Evolutionary conservation across 2,888 invertebrate species (phyloP), one percentile per base, ranked within the genome.

Genomic region (Diachrysia chrysitis): DNA sequence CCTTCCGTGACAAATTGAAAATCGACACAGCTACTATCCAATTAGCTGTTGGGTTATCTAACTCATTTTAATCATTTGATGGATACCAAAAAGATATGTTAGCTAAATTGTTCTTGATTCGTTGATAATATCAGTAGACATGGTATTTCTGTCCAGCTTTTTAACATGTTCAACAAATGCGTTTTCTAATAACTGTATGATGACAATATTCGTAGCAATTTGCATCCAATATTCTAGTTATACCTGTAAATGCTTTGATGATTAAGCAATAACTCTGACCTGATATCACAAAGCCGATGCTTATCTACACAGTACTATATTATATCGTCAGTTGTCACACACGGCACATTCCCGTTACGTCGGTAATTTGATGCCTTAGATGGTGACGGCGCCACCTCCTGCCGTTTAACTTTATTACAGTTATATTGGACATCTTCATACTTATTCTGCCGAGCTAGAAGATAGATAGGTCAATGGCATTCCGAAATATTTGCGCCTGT

Each of bases 391-490:
- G 73, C 62, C 66, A 72, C 72, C 66, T 69, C 60, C 70, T 66
- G 58, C 62, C 62, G 66, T 77, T 72, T 70, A 23, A 70, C 75
- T 79, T 80, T 70, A 80, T 75, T 61, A 72, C 57, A 17, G 61
- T 58, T 66, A 66, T 63, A 58, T 42, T 66, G 55, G 66, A 16
- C 63, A 64, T 56, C 29, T 66, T 63, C 42, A 54, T 29, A 19
- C 59, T 59, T 67, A 58, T 21, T 32, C 54, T 63, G 48, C 53
- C 32, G 19, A 19, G 2, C 19, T 19, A n/a, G n/a, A n/a, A n/a
- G 21, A 21, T 12, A 51, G 48, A 51, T 51, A 51, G 21, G 48
- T 51, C 48, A 51, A 51, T 51, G 48, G 21, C 48, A 21, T 19
- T 12, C 21, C 48, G 12, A 19, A 46, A 42, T n/a, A n/a, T 42